Base-by-base conservation (phyloP, 2,797 vertebrate species). In the Myotis planiceps region DNA sequence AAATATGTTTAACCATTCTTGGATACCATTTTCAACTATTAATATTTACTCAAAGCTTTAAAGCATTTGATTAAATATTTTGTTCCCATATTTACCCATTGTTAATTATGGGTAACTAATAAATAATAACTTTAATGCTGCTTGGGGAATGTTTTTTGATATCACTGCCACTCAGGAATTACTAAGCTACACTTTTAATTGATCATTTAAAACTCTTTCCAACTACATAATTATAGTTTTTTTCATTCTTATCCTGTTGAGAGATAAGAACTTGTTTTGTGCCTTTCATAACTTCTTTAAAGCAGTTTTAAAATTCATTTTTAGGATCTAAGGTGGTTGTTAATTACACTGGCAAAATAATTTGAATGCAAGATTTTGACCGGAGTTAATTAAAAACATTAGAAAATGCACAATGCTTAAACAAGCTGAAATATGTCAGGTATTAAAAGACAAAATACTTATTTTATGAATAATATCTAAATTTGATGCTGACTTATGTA, bases 261-360 rank as follows among this genome's bases (percentile, higher is more conserved):
- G 16, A 90, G 82, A 90, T 95, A 39, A 96, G 79, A 96, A 93
- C 47, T 91, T 96, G 79, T 96, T 93, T 93, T 97, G 93, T 97
- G 95, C 96, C 93, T 97, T 96, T 95, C 72, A 76, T 96, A 93
- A 95, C 68, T 92, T 96, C 39, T 94, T 95, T 94, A 93, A 97
- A 96, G 14, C 75, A 55, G 23, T 95, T 93, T 83, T 92, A 51
- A 95, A 74, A 94, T 84, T 96, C n/a, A 88, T 65, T 95, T 96
- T 94, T 83, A 84, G 32, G 27, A 66, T 92, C 34, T 87, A 71
- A 92, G 58, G 34, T 96, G 92, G 55, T 85, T 95, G 0, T 92
- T 76, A 74, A 63, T 83, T 94, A 79, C 37, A 58, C 45, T 85
- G 76, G 76, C 87, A 97, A 90, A 87, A 85, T 91, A 90, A 80